phyloP scores from a whole-genome alignment of 2,888 invertebrate species.

The Spodoptera picta region DNA sequence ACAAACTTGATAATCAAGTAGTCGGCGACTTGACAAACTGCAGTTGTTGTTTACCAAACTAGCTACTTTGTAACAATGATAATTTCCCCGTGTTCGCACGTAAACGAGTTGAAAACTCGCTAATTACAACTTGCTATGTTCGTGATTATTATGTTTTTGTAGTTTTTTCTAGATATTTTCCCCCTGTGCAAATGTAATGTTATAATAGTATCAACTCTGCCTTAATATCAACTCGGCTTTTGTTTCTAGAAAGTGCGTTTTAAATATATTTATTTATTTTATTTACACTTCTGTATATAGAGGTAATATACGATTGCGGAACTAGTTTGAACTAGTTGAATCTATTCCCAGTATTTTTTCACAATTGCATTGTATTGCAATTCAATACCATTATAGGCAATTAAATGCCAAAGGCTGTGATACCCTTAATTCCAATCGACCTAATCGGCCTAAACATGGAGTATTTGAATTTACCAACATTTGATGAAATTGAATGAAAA shows the following conservation, averaged over 20 bases:
- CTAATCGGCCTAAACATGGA: not conserved
- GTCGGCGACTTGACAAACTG: conserved; percentile 54
- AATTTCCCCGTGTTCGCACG: conserved; percentile 39
- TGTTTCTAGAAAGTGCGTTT: too few relatives aligned
- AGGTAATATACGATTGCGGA: too few relatives aligned
- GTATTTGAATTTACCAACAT: conserved; percentile 3
- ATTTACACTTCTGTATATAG: too few relatives aligned
- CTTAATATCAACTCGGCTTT: too few relatives aligned
- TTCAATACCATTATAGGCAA: too few relatives aligned
- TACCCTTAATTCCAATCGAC: not conserved
- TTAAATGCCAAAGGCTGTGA: not conserved
- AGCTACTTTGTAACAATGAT: conserved; percentile 50
- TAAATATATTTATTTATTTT: too few relatives aligned
- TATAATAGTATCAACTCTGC: too few relatives aligned
- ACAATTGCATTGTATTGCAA: too few relatives aligned
- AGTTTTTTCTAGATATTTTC: conserved; percentile 3
- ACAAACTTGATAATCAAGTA: conserved; percentile 47
- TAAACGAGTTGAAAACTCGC: conserved; percentile 41
- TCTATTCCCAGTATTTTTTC: too few relatives aligned
- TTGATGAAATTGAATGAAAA: conserved; percentile 2
- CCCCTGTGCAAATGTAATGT: not conserved
- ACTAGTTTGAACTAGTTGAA: too few relatives aligned
- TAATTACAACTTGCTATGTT: conserved; percentile 37
- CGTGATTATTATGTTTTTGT: conserved; percentile 28
- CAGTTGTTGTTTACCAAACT: conserved; percentile 54